Conservation (phyloP, 92 coral and sea anemone genomes). For the Muricea muricata region DNA sequence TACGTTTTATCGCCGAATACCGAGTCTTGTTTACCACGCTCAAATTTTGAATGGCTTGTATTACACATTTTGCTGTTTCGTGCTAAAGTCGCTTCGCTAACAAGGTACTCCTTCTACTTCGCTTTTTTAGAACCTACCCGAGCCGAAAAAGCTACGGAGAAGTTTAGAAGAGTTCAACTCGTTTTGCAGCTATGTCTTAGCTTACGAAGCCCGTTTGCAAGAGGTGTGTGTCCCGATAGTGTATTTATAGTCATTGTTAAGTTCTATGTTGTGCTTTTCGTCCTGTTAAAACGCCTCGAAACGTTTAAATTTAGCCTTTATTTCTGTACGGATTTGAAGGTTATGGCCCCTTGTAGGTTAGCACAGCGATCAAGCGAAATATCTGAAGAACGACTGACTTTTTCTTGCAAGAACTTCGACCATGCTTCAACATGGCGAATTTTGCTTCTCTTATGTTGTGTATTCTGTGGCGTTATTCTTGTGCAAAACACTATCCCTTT, state of each 20-base stretch:
- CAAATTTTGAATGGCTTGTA: conserved; percentile 28
- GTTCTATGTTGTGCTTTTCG: background rate
- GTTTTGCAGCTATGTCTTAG: conserved; percentile 96
- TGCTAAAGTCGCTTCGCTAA: background rate
- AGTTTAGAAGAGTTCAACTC: conserved; percentile 97
- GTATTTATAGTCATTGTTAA: background rate
- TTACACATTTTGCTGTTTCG: conserved; percentile 46
- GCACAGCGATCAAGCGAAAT: background rate
- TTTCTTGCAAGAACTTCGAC: background rate
- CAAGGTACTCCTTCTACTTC: background rate
- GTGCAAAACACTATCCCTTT: background rate
- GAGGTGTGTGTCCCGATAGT: conserved; percentile 42
- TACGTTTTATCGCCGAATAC: background rate
- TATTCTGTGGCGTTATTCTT: background rate
- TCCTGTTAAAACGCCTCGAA: background rate
- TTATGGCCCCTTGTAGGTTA: background rate
- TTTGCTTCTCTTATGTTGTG: background rate
- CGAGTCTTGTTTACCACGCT: conserved; percentile 24
- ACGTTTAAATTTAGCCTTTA: background rate
- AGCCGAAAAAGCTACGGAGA: conserved; percentile 81
- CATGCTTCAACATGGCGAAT: background rate
- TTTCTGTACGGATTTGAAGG: background rate
- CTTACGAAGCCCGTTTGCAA: conserved; percentile 98
- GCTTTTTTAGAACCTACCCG: conserved; percentile 75
- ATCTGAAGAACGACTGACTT: background rate